Evolutionary conservation across 2,113 vertebrate species (phyloP), one percentile per base, ranked within the genome.

Genomic region (Butorides virescens): DNA sequence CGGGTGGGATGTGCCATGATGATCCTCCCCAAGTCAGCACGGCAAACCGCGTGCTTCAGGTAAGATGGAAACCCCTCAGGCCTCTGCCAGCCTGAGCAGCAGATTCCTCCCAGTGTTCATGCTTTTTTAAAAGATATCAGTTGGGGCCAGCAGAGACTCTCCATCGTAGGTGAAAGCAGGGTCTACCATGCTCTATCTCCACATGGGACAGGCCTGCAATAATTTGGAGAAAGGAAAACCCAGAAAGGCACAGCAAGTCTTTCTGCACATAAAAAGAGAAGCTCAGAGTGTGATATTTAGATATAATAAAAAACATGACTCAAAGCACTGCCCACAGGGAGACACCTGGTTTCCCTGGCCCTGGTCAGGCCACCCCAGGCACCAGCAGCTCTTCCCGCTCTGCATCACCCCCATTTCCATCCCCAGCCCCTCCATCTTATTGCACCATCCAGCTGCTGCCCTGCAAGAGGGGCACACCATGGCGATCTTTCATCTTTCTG

Each of bases 51-150:
- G 1, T 32, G 49, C 22, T 71, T 19, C 0, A 2, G 22, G 16
- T 15, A 53, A 50, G 44, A 65, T 23, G 30, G 77, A 81, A 90
- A 32, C 19, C 32, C 14, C 17, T 34, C 29, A 22, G 52, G 37
- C 30, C 26, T 37, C 61, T 56, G 14, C 10, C 63, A 70, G 61
- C 47, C 55, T 27, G 36, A 39, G 26, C 18, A 70, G 44, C 46
- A 53, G 50, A 34, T 11, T 47, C 36, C 25, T 77, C 13, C 39
- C 0, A 0, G 7, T 8, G 4, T 34, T 61, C 0, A 0, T 44
- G 46, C 17, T 86, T 71, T 42, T 26, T 47, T 71, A 32, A 58
- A 71, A 63, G 10, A 13, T 25, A 21, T 2, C 3, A 1, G 18
- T 23, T 30, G 21, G 56, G 52, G 34, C 61, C 59, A 68, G 62